Evolutionary conservation across 2,113 vertebrate species (phyloP).

Genomic region (Aspiorhynchus laticeps): DNA sequence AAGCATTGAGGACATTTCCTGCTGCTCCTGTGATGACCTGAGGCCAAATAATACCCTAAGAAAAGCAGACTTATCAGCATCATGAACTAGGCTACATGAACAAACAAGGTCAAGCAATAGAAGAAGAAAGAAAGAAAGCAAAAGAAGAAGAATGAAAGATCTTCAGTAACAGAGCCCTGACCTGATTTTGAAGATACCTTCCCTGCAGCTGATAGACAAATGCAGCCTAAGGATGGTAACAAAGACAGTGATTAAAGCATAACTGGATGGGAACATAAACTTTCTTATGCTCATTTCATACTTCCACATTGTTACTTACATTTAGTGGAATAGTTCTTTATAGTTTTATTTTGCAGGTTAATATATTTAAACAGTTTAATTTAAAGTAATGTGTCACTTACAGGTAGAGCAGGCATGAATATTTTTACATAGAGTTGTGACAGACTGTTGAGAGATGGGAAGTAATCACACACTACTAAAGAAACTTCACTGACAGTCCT

Average conservation of each 20-base stretch:
- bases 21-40: conserved; percentile 80
- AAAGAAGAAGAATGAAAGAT: not conserved
- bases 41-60: conserved; percentile 86
- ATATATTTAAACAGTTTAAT: not conserved
- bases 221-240: conserved; percentile 72
- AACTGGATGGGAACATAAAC: not conserved
- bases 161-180: conserved; percentile 57
- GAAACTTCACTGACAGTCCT: not conserved
- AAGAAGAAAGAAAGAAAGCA: not conserved
- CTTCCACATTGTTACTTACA: not conserved
- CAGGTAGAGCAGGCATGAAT: conserved; percentile 90
- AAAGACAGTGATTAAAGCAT: not conserved
- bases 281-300: not conserved
- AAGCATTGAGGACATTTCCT: conserved; percentile 84
- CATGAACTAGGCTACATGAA: not conserved
- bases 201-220: conserved; percentile 89
- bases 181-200: conserved; percentile 89
- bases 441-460: conserved; percentile 72
- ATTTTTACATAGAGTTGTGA: conserved; percentile 89
- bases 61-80: not conserved
- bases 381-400: conserved; percentile 76
- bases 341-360: not conserved
- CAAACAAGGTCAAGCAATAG: not conserved
- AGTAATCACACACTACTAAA: not conserved
- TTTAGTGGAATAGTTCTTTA: not conserved